Base-by-base conservation (phyloP, 2,113 vertebrate species). In the Hippoglossus stenolepis region DNA sequence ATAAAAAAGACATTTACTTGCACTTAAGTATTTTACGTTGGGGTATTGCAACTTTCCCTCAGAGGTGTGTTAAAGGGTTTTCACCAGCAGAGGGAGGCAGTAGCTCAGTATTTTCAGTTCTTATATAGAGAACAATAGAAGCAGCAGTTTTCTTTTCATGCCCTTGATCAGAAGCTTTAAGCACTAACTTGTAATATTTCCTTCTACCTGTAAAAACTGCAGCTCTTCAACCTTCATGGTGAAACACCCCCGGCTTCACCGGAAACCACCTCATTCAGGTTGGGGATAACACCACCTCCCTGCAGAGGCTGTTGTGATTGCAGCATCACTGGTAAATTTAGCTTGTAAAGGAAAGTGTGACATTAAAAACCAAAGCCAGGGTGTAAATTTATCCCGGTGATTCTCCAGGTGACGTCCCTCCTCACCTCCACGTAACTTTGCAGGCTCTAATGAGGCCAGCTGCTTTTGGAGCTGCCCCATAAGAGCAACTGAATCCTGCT, bases 11-110 rank as follows among this genome's bases (percentile, higher is more conserved):
- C 31, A 31, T 7, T 38, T 10, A 43, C 40, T 43, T 43, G 40
- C 11, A 35, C 8, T 35, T 35, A 40, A 40, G 38, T 40, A 40
- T 11, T 40, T 40, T 12, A 12, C 11, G 10, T 40, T 40, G 38
- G 38, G 11, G 40, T 43, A 43, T 43, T 43, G 40, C 40, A 43
- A 13, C 38, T 13, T 51, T 51, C 4, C 47, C 47, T 18, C 47
- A n/a, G 5, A 20, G 70, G 28, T 80, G 84, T 87, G 68, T 47
- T 84, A 56, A 8, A 4, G 20, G n/a, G 9, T 5, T 26, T 43
- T 57, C 0, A 2, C 87, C 92, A 90, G 54, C 38, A 93, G 91
- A 85, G 83, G 88, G 91, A 68, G 23, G 59, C 75, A 28, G 40
- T 47, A 61, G 62, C 81, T 10, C 24, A 54, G 9, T n/a, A 20